A percentile compares a stretch with the other conserved stretches of the same genome.
These are phyloP conservation scores for Eonycteris spelaea DNA, from an alignment of 2,113 vertebrate species.

Conservation along the genomic window DNA sequence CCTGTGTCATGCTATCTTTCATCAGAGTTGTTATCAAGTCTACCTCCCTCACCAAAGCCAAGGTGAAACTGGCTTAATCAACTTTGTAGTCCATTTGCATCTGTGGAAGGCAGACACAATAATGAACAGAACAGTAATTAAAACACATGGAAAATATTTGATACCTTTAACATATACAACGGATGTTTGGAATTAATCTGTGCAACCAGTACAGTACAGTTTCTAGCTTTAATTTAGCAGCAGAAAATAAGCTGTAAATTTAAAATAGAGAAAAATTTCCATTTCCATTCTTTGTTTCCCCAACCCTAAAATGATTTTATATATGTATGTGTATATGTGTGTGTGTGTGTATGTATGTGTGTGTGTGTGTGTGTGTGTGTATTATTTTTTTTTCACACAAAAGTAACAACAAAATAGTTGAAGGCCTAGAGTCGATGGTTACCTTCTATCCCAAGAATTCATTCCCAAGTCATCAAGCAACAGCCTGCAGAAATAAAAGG, in stretches of 20 bases:
- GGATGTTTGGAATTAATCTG: neutral
- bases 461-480: constrained; percentile 95
- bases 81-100: neutral
- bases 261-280: neutral
- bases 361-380: no score
- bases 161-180: neutral
- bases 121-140: neutral
- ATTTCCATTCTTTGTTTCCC: neutral
- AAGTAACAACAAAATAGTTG: neutral
- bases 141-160: constrained; percentile 12
- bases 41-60: neutral
- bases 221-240: constrained; percentile 30
- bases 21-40: neutral
- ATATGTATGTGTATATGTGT: no score
- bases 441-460: constrained; percentile 99
- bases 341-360: no score
- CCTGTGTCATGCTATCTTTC: neutral
- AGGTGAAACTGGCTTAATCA: neutral
- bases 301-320: neutral
- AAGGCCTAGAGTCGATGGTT: constrained; percentile 2
- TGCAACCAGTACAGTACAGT: neutral
- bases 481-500: constrained; percentile 97
- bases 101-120: neutral
- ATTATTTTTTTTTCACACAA: neutral
- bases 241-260: neutral